Evolutionary conservation across 2,113 vertebrate genomes (phyloP), one percentile per base, ranked within the genome.

Genomic region (Tricholaema leucomelas): DNA sequence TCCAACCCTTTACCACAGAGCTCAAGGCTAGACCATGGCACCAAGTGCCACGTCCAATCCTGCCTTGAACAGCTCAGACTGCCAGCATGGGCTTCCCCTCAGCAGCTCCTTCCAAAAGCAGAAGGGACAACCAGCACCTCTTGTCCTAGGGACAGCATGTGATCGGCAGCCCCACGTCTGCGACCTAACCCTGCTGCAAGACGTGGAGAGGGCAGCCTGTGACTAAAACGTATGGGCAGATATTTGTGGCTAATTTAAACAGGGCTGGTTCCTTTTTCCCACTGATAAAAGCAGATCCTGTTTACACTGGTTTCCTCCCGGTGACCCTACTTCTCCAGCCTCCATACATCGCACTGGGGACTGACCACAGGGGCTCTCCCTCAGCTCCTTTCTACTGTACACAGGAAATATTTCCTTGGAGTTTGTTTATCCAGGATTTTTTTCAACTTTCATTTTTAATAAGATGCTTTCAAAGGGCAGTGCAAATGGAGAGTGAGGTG

Each of bases 391-490:
- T 40, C 71, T 85, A 5, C 74, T 87, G 81, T 84, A 92, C 91
- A 94, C 96, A 96, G 94, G 93, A 95, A 96, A 92, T 87, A 91
- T 85, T 95, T 95, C 86, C 66, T 92, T 76, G 40, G 38, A 81
- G 11, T 66, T 23, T 95, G 88, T 96, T 96, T 96, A 90, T 63
- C 59, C 18, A 4, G 31, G 25, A n/a, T 8, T 38, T 42, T 87
- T 85, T 90, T 87, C 44, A 70, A 38, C 55, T 76, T 81, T 48
- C 71, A 23, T 58, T 54, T 50, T 70, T 52, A 14, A 72, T 42
- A 81, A 78, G 46, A 40, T 15, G 15, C 17, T 36, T 91, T 61
- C 50, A 81, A 81, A 59, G 50, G 50, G 36, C 59, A 63, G 66
- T 15, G 17, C 52, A 55, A 72, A 33, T 46, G 55, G 60, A 42